Evolutionary conservation across 2,797 vertebrate genomes (phyloP).

Genomic region (Peromyscus aztecus): DNA sequence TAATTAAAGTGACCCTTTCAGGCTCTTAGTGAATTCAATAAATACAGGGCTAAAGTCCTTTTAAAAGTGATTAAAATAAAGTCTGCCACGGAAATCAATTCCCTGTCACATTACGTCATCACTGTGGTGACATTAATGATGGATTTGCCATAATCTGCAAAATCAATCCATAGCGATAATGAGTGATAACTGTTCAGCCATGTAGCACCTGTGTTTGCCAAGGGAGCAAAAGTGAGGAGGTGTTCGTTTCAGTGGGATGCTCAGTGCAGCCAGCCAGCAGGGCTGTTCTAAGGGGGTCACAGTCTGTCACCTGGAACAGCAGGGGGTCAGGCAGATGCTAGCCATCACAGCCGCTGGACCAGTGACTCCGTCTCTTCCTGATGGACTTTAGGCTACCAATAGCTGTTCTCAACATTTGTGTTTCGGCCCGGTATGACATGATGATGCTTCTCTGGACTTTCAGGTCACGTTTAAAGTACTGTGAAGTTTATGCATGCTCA

Average conservation of each 20-base stretch:
- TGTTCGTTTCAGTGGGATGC: background rate
- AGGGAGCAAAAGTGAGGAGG: background rate
- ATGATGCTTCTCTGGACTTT: background rate
- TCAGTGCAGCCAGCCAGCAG: background rate
- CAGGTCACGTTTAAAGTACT: background rate
- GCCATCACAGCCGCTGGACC: too few relatives aligned
- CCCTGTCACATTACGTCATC: constrained; percentile 72
- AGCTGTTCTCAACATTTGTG: background rate
- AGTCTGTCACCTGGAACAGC: background rate
- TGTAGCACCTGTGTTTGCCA: background rate
- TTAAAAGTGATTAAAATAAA: constrained; percentile 81
- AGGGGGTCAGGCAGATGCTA: background rate
- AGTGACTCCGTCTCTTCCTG: background rate
- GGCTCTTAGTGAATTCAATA: constrained; percentile 72
- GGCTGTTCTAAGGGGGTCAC: background rate
- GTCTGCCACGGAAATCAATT: constrained; percentile 70
- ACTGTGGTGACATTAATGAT: constrained; percentile 66
- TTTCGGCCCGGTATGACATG: background rate
- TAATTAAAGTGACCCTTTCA: constrained; percentile 83
- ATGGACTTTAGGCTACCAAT: background rate
- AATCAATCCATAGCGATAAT: background rate
- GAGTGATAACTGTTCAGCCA: background rate
- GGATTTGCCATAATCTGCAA: constrained; percentile 55
- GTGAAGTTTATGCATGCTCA: background rate
- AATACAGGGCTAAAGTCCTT: constrained; percentile 67